A percentile compares a stretch with the other conserved stretches of the same genome.
Conservation (phyloP, 1,140 invertebrate genomes). For the Gryllus bimaculatus region DNA sequence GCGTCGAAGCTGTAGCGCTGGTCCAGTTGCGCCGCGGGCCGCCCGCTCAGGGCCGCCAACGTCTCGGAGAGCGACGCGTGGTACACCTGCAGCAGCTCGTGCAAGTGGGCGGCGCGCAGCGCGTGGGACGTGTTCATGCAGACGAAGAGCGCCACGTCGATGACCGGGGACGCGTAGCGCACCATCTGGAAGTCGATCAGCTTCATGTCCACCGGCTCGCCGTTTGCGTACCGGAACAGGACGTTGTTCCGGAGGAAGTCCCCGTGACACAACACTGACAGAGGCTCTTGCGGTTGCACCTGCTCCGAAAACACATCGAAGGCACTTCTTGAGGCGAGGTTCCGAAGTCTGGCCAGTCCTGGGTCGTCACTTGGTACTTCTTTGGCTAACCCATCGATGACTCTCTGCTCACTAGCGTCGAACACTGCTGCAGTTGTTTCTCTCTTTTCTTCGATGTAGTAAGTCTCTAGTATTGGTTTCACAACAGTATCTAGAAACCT, state of each 20-base stretch:
- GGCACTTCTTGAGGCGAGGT: background rate
- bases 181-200: conserved; percentile 21
- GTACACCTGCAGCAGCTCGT: conserved; percentile 36
- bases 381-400: background rate
- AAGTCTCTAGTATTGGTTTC: conserved; percentile 18
- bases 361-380: background rate
- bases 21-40: background rate
- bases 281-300: conserved; percentile 14
- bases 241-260: conserved; percentile 48
- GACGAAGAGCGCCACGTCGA: conserved; percentile 20
- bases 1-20: background rate
- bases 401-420: background rate
- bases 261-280: conserved; percentile 42
- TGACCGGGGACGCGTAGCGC: conserved; percentile 14
- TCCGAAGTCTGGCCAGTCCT: background rate
- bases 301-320: background rate
- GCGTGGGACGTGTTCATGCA: conserved; percentile 19
- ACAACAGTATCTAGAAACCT: conserved; percentile 29
- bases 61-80: conserved; percentile 28
- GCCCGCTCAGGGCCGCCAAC: conserved; percentile 26
- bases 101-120: conserved; percentile 27
- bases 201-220: conserved; percentile 20
- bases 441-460: background rate
- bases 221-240: conserved; percentile 35
- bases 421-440: background rate